Evolutionary conservation across 2,113 vertebrate genomes (phyloP).

Genomic region (Pithys albifrons): DNA sequence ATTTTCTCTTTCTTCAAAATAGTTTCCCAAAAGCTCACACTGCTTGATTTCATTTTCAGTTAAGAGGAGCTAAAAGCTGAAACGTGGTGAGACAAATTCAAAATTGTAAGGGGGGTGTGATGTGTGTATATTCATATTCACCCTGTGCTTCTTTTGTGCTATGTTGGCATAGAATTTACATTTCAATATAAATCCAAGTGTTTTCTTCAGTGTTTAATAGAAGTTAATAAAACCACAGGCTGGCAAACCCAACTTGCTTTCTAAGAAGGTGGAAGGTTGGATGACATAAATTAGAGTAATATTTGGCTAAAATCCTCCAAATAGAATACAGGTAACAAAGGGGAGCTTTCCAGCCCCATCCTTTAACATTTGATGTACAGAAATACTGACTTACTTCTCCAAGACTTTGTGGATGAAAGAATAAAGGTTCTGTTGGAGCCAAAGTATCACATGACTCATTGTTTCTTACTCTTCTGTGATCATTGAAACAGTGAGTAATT

Average conservation of each 20-base stretch:
- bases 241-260: neutral
- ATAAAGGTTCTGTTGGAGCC: neutral
- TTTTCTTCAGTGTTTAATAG: neutral
- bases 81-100: neutral
- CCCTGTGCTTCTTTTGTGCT: neutral
- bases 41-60: neutral
- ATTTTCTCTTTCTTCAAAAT: slow-evolving; percentile 19
- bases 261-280: neutral
- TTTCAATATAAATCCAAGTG: neutral
- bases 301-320: neutral
- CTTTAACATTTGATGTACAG: neutral
- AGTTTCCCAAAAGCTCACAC: neutral
- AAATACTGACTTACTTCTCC: neutral
- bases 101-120: neutral
- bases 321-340: neutral
- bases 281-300: neutral
- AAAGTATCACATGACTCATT: neutral
- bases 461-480: neutral
- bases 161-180: neutral
- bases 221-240: neutral
- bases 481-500: neutral
- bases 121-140: neutral
- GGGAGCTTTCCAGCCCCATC: neutral
- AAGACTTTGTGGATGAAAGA: neutral
- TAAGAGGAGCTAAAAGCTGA: neutral